Percentiles rank a stretch among this genome's conserved stretches.
These are phyloP conservation scores for Sebastiscus tertius DNA, from an alignment of 2,797 vertebrate species.

Conservation along the genomic window DNA sequence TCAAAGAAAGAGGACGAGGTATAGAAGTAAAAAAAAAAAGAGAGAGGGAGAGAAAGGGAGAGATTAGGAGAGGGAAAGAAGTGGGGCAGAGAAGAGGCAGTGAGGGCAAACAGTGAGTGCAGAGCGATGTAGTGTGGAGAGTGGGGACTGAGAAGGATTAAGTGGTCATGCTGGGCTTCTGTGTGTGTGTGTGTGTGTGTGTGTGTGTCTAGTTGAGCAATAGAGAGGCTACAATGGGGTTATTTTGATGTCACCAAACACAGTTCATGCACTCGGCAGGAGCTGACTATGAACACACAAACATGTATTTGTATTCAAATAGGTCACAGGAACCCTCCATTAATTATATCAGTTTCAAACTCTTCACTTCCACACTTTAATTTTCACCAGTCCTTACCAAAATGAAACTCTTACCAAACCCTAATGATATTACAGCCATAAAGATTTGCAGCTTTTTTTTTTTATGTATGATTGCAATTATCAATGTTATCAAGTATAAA, in stretches of 20 bases:
- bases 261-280: conserved; percentile 22
- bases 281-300: conserved; percentile 1
- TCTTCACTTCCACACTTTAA: background rate
- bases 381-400: rapidly evolving
- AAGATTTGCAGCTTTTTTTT: background rate
- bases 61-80: conserved; percentile 39
- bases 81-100: conserved; percentile 45
- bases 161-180: conserved; percentile 52
- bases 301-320: background rate
- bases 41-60: background rate
- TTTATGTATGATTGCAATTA: no score
- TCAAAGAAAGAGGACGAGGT: conserved; percentile 60
- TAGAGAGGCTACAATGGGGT: conserved; percentile 49
- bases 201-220: conserved; percentile 37
- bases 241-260: conserved; percentile 48
- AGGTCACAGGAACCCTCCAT: background rate
- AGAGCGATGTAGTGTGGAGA: conserved; percentile 40
- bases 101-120: conserved; percentile 48
- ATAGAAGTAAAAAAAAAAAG: background rate
- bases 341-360: background rate
- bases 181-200: conserved; percentile 10
- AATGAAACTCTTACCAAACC: background rate
- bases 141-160: conserved; percentile 62
- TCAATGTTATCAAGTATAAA: background rate
- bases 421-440: background rate